Conservation (phyloP, 2,113 vertebrate species). For the Tyto alba region DNA sequence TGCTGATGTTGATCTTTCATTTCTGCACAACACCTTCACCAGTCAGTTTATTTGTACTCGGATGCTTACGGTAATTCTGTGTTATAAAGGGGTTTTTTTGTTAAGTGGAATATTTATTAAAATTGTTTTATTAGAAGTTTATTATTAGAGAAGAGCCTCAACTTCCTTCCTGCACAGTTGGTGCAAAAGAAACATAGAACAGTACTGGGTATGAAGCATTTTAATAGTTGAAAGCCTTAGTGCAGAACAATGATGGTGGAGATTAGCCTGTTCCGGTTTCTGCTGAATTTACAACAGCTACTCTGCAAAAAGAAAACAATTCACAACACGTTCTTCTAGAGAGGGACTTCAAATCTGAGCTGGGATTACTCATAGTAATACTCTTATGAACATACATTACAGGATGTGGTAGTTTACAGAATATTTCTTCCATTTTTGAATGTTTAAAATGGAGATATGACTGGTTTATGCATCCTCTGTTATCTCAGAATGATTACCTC, state of each 20-base stretch:
- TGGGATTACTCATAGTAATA: no score
- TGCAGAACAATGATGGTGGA: background rate
- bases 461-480: background rate
- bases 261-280: constrained; percentile 28
- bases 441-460: background rate
- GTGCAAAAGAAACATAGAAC: background rate
- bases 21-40: background rate
- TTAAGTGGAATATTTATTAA: constrained; percentile 51
- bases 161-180: background rate
- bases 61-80: background rate
- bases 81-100: background rate
- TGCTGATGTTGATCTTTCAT: background rate
- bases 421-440: background rate
- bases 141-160: constrained; percentile 37
- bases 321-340: constrained; percentile 29
- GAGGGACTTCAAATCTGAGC: constrained; percentile 37
- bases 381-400: background rate
- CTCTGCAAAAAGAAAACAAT: constrained; percentile 40
- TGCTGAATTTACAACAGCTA: constrained; percentile 39
- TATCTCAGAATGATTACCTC: background rate
- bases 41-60: constrained; percentile 39
- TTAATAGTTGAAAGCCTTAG: constrained; percentile 16
- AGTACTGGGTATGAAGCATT: constrained; percentile 41
- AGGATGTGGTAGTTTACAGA: background rate
- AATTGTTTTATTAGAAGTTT: constrained; percentile 16